These are phyloP conservation scores for Aplysina aerophoba DNA, from an alignment of 37 sponge, comb jelly and placozoan species.

Conservation along the genomic window DNA sequence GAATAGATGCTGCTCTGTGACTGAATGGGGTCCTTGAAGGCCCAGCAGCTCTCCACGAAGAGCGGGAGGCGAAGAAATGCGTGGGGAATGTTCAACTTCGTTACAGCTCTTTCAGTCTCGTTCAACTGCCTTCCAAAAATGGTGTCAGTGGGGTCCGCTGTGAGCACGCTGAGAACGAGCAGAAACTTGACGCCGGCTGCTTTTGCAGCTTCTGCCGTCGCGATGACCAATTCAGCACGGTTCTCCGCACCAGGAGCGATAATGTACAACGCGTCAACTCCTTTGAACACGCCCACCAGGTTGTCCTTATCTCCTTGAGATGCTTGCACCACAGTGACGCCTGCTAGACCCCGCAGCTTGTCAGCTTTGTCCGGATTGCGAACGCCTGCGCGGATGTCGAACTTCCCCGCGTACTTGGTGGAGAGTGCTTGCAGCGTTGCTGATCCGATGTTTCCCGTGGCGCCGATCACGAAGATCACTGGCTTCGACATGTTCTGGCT, in stretches of 20 bases:
- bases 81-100: conserved; percentile 40
- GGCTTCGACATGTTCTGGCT: conserved; percentile 72
- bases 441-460: conserved; percentile 57
- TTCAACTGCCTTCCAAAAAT: conserved; percentile 37
- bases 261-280: conserved; percentile 51
- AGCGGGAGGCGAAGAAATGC: conserved; percentile 51
- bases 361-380: conserved; percentile 65
- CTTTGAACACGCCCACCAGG: conserved; percentile 36
- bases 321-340: conserved; percentile 55
- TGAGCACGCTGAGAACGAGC: conserved; percentile 35
- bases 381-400: conserved; percentile 69
- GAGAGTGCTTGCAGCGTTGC: conserved; percentile 56
- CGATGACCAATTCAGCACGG: conserved; percentile 32
- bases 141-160: conserved; percentile 21
- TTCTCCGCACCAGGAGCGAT: conserved; percentile 47
- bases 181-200: conserved; percentile 50
- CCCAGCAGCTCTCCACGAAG: conserved; percentile 41
- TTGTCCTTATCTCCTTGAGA: conserved; percentile 45
- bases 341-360: conserved; percentile 19
- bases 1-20: conserved; percentile 21
- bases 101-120: conserved; percentile 18
- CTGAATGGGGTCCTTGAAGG: conserved; percentile 13
- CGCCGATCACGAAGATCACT: conserved; percentile 67
- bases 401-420: conserved; percentile 30
- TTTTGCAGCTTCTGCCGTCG: conserved; percentile 51